phyloP scores from a whole-genome alignment of 2,113 vertebrate species.

The Alligator mississippiensis region DNA sequence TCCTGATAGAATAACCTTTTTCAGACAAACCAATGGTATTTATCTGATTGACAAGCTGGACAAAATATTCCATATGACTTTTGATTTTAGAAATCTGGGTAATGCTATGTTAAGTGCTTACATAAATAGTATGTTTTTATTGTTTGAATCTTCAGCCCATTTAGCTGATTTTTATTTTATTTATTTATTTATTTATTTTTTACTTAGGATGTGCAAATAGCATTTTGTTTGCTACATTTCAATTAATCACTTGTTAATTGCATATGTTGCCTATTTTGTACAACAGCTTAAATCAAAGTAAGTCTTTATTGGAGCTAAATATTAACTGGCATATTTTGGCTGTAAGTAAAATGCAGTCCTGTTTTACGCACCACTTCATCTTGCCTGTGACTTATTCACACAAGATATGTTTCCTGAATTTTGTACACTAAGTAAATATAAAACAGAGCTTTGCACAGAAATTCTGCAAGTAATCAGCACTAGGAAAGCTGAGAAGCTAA shows the following conservation, averaged over 20 bases:
- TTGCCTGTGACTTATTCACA: constrained; percentile 36
- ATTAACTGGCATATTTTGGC: constrained; percentile 12
- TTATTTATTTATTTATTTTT: neutral
- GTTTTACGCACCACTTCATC: constrained; percentile 23
- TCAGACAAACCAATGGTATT: neutral
- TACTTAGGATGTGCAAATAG: neutral
- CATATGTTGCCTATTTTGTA: neutral
- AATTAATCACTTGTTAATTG: constrained; percentile 37
- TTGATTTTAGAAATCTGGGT: constrained; percentile 3
- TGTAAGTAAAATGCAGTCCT: constrained; percentile 6
- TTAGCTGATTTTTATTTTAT: constrained; percentile 31
- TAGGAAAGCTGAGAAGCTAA: constrained; percentile 19
- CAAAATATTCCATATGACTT: constrained; percentile 32
- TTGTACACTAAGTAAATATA: constrained; percentile 39
- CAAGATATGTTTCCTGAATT: neutral
- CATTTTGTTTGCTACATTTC: neutral
- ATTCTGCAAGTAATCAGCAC: neutral
- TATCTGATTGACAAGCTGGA: constrained; percentile 30
- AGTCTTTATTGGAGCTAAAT: neutral
- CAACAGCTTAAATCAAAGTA: neutral
- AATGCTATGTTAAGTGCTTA: constrained; percentile 25
- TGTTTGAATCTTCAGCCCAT: constrained; percentile 41
- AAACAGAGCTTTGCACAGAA: constrained; percentile 37
- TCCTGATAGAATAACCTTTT: neutral
- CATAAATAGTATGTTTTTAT: constrained; percentile 51